These are phyloP conservation scores for Drosophila tropicalis DNA, from an alignment of 1,140 invertebrate species.

Conservation along the genomic window DNA sequence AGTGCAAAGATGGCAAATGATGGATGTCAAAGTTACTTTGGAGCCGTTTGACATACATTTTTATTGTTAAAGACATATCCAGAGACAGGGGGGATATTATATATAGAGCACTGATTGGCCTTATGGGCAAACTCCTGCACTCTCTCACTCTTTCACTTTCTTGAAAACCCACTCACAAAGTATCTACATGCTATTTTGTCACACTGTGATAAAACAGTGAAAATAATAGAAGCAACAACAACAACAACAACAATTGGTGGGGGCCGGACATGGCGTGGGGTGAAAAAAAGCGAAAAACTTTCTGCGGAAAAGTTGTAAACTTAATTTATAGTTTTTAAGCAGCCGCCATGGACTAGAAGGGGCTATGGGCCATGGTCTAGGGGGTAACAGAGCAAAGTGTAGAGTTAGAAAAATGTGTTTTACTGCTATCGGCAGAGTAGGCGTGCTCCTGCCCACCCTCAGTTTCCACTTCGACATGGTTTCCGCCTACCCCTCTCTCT, in stretches of 20 bases:
- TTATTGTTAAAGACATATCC: slow-evolving; percentile 30
- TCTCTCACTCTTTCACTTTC: neutral
- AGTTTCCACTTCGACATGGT: too few species aligned
- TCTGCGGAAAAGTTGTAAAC: slow-evolving; percentile 78
- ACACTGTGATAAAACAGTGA: slow-evolving; percentile 74
- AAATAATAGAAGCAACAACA: slow-evolving; percentile 57
- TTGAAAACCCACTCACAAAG: neutral
- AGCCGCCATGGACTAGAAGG: slow-evolving; percentile 51
- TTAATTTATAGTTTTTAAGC: slow-evolving; percentile 81
- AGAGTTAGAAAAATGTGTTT: slow-evolving; percentile 64
- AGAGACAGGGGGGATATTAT: neutral
- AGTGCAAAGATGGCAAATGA: slow-evolving; percentile 69
- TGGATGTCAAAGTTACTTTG: slow-evolving; percentile 72
- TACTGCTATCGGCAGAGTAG: slow-evolving; percentile 39
- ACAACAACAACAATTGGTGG: neutral
- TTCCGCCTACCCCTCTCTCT: neutral
- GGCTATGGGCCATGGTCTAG: neutral
- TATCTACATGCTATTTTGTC: slow-evolving; percentile 65
- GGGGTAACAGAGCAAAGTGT: neutral
- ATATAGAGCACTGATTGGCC: slow-evolving; percentile 22
- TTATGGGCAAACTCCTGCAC: neutral
- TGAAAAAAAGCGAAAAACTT: slow-evolving; percentile 37
- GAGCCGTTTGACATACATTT: slow-evolving; percentile 67
- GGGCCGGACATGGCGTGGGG: neutral
- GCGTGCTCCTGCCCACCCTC: neutral